Conservation (phyloP, 2,113 vertebrate species). For the Oreochromis spilurus region DNA sequence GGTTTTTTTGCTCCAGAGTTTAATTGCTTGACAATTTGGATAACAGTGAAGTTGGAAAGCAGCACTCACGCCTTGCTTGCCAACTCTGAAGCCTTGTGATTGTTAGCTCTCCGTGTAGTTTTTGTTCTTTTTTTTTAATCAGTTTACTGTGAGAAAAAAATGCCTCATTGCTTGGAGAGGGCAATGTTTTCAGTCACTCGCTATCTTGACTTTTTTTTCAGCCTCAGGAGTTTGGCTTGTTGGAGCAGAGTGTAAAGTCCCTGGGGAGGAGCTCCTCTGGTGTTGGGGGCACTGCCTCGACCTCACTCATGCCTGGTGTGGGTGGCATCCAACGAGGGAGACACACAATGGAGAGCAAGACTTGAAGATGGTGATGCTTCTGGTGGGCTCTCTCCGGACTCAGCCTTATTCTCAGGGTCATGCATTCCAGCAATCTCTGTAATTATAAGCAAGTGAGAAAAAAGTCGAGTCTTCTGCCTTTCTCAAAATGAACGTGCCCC, state of each 20-base stretch:
- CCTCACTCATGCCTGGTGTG: slow-evolving; percentile 72
- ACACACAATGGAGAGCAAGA: slow-evolving; percentile 59
- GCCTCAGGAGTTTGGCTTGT: slow-evolving; percentile 70
- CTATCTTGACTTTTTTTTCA: slow-evolving; percentile 49
- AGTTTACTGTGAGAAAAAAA: slow-evolving; percentile 43
- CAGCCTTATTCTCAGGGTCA: slow-evolving; percentile 77
- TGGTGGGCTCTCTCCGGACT: slow-evolving; percentile 68
- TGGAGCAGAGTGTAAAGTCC: slow-evolving; percentile 58
- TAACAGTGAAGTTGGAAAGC: slow-evolving; percentile 57
- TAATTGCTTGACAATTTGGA: slow-evolving; percentile 64
- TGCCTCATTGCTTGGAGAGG: slow-evolving; percentile 50
- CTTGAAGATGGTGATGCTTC: slow-evolving; percentile 65
- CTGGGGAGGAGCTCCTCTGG: slow-evolving; percentile 50
- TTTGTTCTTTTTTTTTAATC: slow-evolving; percentile 60
- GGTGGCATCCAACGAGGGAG: slow-evolving; percentile 70
- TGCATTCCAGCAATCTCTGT: slow-evolving; percentile 73
- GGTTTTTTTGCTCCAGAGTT: neutral
- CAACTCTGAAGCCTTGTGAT: slow-evolving; percentile 51
- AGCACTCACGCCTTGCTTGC: slow-evolving; percentile 37
- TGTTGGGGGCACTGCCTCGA: slow-evolving; percentile 68
- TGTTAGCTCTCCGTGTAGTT: slow-evolving; percentile 50
- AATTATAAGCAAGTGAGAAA: slow-evolving; percentile 72
- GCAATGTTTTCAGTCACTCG: slow-evolving; percentile 59
- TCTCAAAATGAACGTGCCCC: slow-evolving; percentile 69
- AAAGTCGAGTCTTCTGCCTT: slow-evolving; percentile 67